These are phyloP conservation scores for Coccyzus lansbergi DNA, from an alignment of 2,797 vertebrate genomes.

Conservation along the genomic window DNA sequence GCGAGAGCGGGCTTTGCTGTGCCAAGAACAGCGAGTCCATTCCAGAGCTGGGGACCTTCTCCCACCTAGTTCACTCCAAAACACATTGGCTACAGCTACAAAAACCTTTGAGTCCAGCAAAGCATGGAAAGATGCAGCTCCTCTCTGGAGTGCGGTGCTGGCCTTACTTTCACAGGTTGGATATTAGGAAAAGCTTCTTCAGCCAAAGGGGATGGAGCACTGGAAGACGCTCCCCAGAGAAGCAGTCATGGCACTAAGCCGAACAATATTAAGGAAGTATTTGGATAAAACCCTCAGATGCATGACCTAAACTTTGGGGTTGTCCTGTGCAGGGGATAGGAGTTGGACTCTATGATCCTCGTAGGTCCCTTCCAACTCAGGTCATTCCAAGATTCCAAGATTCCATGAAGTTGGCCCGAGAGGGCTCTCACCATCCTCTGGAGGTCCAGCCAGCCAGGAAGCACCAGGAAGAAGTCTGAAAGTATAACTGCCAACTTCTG, in stretches of 20 bases:
- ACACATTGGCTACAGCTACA: background rate
- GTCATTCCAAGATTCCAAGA: too few species aligned
- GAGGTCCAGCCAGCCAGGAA: background rate
- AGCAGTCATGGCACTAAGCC: too few species aligned
- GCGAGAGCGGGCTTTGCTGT: background rate
- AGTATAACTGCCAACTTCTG: background rate
- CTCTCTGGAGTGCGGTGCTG: fast-evolving
- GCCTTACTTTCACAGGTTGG: background rate
- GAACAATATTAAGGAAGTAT: too few species aligned
- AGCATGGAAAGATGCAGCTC: background rate
- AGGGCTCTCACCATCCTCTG: background rate
- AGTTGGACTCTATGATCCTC: too few species aligned
- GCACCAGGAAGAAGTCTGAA: background rate
- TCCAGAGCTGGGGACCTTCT: background rate
- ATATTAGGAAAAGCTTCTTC: too few species aligned
- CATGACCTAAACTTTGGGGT: too few species aligned
- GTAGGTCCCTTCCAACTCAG: too few species aligned
- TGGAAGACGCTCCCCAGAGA: too few species aligned
- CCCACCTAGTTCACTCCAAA: background rate
- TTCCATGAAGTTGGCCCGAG: background rate
- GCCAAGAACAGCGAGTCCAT: slow-evolving; percentile 43
- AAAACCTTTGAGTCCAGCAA: background rate
- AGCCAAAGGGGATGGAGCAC: too few species aligned
- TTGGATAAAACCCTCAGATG: too few species aligned
- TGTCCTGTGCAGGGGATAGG: too few species aligned